Conservation (phyloP, 2,113 vertebrate genomes). For the Spermophilus dauricus region DNA sequence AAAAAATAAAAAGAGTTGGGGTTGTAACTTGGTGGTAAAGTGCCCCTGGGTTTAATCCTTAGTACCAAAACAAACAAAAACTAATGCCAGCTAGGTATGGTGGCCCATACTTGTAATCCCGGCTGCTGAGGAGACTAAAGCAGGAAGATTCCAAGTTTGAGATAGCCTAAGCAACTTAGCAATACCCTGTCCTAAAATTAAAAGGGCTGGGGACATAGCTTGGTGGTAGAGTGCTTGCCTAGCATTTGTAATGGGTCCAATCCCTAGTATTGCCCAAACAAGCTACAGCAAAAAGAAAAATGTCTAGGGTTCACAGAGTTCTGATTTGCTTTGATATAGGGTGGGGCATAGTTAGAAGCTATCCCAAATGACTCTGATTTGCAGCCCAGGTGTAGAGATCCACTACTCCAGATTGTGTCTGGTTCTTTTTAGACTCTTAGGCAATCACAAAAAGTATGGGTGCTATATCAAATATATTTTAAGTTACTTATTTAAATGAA, state of each 20-base stretch:
- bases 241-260: neutral
- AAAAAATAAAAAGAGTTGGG: no score
- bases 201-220: neutral
- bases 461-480: conserved; percentile 10
- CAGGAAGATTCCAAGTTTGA: neutral
- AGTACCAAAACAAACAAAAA: neutral
- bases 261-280: neutral
- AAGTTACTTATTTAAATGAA: conserved; percentile 4
- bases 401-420: neutral
- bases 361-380: neutral
- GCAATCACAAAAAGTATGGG: no score
- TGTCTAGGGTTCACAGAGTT: neutral
- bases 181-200: neutral
- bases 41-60: no score
- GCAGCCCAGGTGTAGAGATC: neutral
- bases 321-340: neutral
- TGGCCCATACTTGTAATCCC: neutral
- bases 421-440: neutral
- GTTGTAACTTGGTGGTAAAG: no score
- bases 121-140: neutral
- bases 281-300: neutral
- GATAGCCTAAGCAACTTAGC: neutral
- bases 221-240: neutral
- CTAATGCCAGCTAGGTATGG: neutral
- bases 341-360: neutral